Evolutionary conservation across 2,888 invertebrate genomes (phyloP).

Genomic region (Lasioglossum malachurum): DNA sequence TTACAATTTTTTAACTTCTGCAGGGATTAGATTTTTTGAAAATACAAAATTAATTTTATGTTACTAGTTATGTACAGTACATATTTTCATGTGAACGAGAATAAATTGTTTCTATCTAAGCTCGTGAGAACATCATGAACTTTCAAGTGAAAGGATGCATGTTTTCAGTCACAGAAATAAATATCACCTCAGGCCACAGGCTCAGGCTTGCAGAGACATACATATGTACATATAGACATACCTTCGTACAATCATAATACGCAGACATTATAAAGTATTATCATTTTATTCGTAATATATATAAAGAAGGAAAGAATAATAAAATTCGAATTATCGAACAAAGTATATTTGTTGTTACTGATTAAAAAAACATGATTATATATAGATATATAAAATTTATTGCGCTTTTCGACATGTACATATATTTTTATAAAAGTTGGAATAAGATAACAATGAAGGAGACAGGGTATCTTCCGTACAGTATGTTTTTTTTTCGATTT

Average conservation of each 20-base stretch:
- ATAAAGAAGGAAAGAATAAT: background rate
- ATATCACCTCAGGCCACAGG: background rate
- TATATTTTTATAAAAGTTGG: conserved; percentile 58
- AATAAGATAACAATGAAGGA: conserved; percentile 51
- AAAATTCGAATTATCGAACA: conserved; percentile 39
- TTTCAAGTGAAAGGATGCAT: conserved; percentile 58
- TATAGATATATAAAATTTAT: conserved; percentile 63
- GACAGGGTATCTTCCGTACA: conserved; percentile 19
- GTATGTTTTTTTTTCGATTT: conserved; percentile 30
- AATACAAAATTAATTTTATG: background rate
- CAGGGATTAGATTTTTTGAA: background rate
- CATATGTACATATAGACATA: background rate
- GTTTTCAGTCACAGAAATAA: background rate
- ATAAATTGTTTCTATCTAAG: background rate
- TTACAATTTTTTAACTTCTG: background rate
- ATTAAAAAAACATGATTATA: conserved; percentile 54
- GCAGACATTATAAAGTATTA: background rate
- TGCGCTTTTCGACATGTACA: conserved; percentile 38
- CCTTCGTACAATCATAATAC: background rate
- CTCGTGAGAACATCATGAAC: conserved; percentile 58
- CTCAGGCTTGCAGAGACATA: background rate
- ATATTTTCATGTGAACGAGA: background rate
- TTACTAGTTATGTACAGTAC: background rate
- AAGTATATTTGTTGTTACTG: conserved; percentile 58
- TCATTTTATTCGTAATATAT: background rate